A percentile compares a stretch with the other conserved stretches of the same genome.
Evolutionary conservation across 2,113 vertebrate species (phyloP).

Genomic region (Pithys albifrons): DNA sequence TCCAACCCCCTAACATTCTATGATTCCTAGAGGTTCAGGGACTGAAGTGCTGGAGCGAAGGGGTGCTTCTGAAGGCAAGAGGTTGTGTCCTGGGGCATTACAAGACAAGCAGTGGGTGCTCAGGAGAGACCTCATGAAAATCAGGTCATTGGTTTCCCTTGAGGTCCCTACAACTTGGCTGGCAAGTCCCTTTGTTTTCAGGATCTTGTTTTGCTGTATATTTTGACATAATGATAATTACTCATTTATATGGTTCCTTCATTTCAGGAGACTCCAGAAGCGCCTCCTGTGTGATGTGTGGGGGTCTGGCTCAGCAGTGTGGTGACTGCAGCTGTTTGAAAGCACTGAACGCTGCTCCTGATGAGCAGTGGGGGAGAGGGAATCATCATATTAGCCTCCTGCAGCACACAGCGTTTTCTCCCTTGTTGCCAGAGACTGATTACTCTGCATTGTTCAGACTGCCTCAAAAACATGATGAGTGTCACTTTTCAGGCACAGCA

Average conservation of each 20-base stretch:
- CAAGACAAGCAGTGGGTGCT: not conserved
- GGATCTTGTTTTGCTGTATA: not conserved
- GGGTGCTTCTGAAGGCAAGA: not conserved
- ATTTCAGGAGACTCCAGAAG: not conserved
- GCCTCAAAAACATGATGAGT: not conserved
- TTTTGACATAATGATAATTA: not conserved
- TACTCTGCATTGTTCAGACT: not conserved
- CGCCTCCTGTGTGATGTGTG: accelerated
- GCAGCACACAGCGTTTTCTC: accelerated
- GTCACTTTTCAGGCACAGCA: not conserved
- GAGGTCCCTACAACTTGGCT: not conserved
- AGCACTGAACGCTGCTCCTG: not conserved
- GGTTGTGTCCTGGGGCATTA: too few relatives aligned
- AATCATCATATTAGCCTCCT: not conserved
- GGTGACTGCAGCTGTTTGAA: not conserved
- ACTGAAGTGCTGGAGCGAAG: not conserved
- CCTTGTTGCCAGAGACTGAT: not conserved
- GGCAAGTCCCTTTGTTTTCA: not conserved
- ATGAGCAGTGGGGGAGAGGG: not conserved
- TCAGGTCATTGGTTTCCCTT: not conserved
- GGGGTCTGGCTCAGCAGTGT: not conserved
- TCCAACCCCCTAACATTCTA: not conserved
- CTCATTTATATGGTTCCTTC: not conserved
- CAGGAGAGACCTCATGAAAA: not conserved
- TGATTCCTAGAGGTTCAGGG: not conserved